Base-by-base conservation (phyloP, 2,797 vertebrate species). In the Momotus momota region DNA sequence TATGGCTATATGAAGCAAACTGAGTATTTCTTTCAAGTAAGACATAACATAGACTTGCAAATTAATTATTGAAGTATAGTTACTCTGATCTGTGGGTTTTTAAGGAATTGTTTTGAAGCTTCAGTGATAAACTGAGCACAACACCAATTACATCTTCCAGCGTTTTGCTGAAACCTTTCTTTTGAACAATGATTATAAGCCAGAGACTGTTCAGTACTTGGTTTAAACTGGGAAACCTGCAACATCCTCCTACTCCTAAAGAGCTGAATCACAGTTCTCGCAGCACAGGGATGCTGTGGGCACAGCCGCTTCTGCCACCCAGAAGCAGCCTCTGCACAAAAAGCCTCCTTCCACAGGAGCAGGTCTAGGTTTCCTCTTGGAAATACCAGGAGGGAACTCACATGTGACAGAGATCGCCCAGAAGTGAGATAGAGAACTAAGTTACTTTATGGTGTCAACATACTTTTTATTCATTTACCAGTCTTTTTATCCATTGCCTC, bases 351-450 rank as follows among this genome's bases (percentile, higher is more conserved):
- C 23, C 26, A 4, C 1, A 0, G 21, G 11, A 57, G 21, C 21
- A 29, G 12, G 14, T 1, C 1, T 0, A 67, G 33, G 18, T 33
- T 62, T 71, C 0, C 0, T 46, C 38, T n/a, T 33, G 18, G 35
- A 31, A 57, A 20, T 46, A 51, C 4, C 2, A 3, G 22, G 14
- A 31, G 52, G 27, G 57, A 51, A 9, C 25, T 45, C 27, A 13
- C 1, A 6, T 0, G 0, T 45, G 48, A 27, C 21, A 27, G 22
- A 29, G 3, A 11, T 25, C 16, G 21, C 48, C 18, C 35, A 12
- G 21, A 40, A 61, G 6, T 19, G 51, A 64, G 52, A 31, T 61
- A 35, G 22, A 60, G 15, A 75, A 8, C 17, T 10, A 9, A 29
- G 14, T 55, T 66, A 8, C 29, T 45, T 78, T 29, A 19, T 1